Conservation (phyloP, 2,888 invertebrate species). For the Nymphalis urticae region DNA sequence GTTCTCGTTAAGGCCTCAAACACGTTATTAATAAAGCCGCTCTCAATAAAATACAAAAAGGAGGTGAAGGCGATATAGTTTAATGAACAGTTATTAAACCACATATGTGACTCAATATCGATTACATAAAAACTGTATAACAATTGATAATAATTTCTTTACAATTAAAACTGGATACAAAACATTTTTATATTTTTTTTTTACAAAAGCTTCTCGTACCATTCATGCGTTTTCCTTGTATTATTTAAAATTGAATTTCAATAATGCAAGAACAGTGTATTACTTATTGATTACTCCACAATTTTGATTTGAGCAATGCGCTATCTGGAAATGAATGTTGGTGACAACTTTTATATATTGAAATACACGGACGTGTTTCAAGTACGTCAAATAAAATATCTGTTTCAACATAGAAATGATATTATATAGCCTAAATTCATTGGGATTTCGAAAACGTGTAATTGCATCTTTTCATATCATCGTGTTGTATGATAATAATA, state of each 20-base stretch:
- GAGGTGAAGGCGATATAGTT: slow-evolving; percentile 27
- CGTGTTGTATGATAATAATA: slow-evolving; percentile 1
- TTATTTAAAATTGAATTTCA: too few species aligned
- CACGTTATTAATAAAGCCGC: slow-evolving; percentile 24
- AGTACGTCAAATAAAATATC: slow-evolving; percentile 14
- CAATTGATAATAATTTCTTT: not conserved
- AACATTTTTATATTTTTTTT: too few species aligned
- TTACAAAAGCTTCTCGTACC: too few species aligned
- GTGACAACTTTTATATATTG: not conserved
- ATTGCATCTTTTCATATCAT: slow-evolving; percentile 18
- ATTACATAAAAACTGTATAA: not conserved
- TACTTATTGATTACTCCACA: not conserved
- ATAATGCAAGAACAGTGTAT: too few species aligned
- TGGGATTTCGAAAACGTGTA: slow-evolving; percentile 14
- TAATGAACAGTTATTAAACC: slow-evolving; percentile 2
- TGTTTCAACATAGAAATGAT: slow-evolving; percentile 14
- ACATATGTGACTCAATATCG: slow-evolving; percentile 3
- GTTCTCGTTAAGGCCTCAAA: slow-evolving; percentile 26
- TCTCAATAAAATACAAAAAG: slow-evolving; percentile 24
- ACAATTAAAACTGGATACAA: too few species aligned
- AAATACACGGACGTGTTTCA: slow-evolving; percentile 14
- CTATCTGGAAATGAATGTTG: not conserved
- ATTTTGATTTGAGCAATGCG: not conserved
- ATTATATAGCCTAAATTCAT: slow-evolving; percentile 16
- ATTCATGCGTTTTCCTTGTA: too few species aligned